Percentiles rank a stretch among this genome's conserved stretches.
Evolutionary conservation across 1,140 invertebrate genomes (phyloP).

Genomic region (Heliconius melpomene): DNA sequence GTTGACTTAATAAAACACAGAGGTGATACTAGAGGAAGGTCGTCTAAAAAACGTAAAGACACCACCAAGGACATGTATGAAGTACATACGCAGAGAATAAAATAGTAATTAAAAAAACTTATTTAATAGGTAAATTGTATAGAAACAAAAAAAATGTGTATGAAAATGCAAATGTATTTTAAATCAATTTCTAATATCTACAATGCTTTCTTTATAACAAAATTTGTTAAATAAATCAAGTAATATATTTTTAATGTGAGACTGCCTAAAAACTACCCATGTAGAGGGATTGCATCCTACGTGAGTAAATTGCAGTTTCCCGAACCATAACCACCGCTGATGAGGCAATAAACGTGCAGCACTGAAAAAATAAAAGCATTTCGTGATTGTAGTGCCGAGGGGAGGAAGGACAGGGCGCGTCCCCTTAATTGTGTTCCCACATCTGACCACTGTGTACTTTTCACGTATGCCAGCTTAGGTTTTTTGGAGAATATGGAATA

Average conservation of each 20-base stretch:
- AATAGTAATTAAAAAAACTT: too few relatives aligned
- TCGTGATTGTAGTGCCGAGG: slow-evolving; percentile 61
- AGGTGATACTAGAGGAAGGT: too few relatives aligned
- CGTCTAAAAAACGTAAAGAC: too few relatives aligned
- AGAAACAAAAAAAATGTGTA: too few relatives aligned
- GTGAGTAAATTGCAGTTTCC: slow-evolving; percentile 48
- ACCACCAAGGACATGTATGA: too few relatives aligned
- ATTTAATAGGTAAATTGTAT: too few relatives aligned
- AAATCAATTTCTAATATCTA: neutral
- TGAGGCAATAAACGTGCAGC: slow-evolving; percentile 61
- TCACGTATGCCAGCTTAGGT: neutral
- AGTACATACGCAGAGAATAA: too few relatives aligned
- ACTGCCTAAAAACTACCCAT: neutral
- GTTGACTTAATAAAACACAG: too few relatives aligned
- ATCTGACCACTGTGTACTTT: slow-evolving; percentile 36
- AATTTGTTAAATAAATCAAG: neutral
- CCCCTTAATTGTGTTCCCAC: slow-evolving; percentile 48
- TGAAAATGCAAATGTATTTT: too few relatives aligned
- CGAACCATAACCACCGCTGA: slow-evolving; percentile 54
- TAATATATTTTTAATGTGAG: neutral
- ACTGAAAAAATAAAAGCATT: slow-evolving; percentile 72
- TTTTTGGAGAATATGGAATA: neutral
- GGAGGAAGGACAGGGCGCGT: slow-evolving; percentile 42
- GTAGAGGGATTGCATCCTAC: slow-evolving; percentile 22
- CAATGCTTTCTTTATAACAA: neutral